Percentiles rank a stretch among this genome's conserved stretches.
Conservation (phyloP, 2,797 vertebrate genomes). For the Sebastiscus tertius region DNA sequence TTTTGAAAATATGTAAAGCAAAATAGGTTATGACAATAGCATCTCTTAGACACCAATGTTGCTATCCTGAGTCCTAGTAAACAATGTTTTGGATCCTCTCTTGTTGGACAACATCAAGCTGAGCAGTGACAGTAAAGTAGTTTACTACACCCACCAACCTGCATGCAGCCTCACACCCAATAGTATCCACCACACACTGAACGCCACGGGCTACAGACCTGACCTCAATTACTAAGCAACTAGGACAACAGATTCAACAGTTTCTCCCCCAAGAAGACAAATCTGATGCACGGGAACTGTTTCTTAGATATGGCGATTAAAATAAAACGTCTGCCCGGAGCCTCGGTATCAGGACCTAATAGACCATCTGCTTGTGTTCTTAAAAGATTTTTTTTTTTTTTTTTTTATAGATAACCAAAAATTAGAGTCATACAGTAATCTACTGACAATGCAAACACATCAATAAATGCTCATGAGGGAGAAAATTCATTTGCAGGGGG, state of each 20-base stretch:
- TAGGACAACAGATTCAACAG: background rate
- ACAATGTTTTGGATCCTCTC: background rate
- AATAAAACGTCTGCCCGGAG: background rate
- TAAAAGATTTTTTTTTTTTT: no score
- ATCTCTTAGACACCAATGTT: background rate
- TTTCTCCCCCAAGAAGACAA: background rate
- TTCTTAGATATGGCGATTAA: background rate
- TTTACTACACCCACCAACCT: background rate
- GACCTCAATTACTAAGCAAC: constrained; percentile 24
- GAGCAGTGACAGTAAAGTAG: background rate
- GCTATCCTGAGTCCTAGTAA: background rate
- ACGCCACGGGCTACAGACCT: background rate
- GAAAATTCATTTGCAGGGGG: background rate
- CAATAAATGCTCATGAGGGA: background rate
- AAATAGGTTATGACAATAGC: background rate
- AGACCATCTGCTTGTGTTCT: background rate
- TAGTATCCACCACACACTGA: background rate
- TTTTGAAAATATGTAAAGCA: background rate
- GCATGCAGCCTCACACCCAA: background rate
- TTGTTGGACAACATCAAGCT: background rate
- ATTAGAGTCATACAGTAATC: background rate
- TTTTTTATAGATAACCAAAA: background rate
- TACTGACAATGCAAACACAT: background rate
- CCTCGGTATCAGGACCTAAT: background rate
- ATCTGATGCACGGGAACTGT: background rate